phyloP scores from a whole-genome alignment of 2,113 vertebrate species.

The Tupaia chinensis region DNA sequence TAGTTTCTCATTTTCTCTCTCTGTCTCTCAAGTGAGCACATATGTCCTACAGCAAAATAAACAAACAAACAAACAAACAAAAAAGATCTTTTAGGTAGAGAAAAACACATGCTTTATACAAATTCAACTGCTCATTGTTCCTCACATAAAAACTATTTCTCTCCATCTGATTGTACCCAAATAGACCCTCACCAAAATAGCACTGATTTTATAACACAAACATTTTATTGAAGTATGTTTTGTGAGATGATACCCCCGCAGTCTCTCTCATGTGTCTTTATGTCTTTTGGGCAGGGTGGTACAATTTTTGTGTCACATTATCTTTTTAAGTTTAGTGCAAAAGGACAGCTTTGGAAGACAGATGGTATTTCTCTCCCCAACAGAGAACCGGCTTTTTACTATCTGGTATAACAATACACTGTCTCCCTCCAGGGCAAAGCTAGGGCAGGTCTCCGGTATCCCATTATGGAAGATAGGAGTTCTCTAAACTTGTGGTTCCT shows the following conservation, averaged over 20 bases:
- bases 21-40: too few relatives aligned
- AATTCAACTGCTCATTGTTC: neutral
- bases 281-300: neutral
- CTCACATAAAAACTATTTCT: neutral
- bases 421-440: neutral
- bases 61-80: too few relatives aligned
- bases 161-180: neutral
- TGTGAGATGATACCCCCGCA: neutral
- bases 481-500: neutral
- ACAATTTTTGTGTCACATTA: neutral
- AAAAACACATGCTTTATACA: neutral
- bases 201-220: neutral
- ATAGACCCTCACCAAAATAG: neutral
- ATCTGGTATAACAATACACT: neutral
- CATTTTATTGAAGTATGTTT: neutral
- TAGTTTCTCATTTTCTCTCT: too few relatives aligned
- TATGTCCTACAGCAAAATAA: too few relatives aligned
- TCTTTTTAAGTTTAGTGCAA: neutral
- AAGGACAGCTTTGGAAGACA: neutral
- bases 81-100: neutral
- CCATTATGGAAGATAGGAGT: neutral
- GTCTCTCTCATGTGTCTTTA: neutral
- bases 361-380: neutral
- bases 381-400: neutral
- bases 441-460: neutral